A percentile compares a stretch with the other conserved stretches of the same genome.
phyloP scores from a whole-genome alignment of 2,113 vertebrate species.

The Myotis yumanensis region DNA sequence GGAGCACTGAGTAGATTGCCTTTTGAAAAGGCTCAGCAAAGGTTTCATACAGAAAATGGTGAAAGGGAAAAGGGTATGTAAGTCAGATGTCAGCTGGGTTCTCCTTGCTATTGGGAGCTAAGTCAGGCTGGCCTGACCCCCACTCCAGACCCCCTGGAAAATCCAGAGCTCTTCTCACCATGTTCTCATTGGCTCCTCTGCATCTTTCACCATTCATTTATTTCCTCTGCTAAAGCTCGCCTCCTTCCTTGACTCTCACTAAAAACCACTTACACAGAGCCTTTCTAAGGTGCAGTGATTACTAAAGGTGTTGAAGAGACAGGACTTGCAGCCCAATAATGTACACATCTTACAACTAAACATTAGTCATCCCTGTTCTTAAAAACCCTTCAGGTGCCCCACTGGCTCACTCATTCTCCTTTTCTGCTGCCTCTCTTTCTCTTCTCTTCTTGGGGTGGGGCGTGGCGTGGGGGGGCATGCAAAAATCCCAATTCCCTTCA shows the following conservation, averaged over 20 bases:
- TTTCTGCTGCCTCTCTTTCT: not conserved
- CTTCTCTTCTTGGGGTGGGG: not conserved
- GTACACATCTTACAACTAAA: not conserved
- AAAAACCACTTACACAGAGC: not conserved
- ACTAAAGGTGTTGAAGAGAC: not conserved
- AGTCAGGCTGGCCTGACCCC: not conserved
- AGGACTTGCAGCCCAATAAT: not conserved
- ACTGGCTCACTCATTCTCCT: not conserved
- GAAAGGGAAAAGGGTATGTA: not conserved
- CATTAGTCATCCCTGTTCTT: not conserved
- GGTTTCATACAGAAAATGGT: not conserved
- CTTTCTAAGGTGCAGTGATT: not conserved
- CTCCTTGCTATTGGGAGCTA: not conserved
- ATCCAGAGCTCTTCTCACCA: not conserved
- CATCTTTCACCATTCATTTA: not conserved
- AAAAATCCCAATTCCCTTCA: not conserved
- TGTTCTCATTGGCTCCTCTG: not conserved
- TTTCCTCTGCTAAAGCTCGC: not conserved
- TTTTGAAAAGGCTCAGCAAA: not conserved
- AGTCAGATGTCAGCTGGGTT: not conserved
- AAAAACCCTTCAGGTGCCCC: not conserved
- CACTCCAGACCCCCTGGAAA: not conserved
- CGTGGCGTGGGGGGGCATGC: too few species aligned
- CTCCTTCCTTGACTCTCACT: not conserved
- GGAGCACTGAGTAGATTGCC: not conserved